A percentile compares a stretch with the other conserved stretches of the same genome.
Evolutionary conservation across 2,888 invertebrate species (phyloP).

Genomic region (Aplocera efformata): DNA sequence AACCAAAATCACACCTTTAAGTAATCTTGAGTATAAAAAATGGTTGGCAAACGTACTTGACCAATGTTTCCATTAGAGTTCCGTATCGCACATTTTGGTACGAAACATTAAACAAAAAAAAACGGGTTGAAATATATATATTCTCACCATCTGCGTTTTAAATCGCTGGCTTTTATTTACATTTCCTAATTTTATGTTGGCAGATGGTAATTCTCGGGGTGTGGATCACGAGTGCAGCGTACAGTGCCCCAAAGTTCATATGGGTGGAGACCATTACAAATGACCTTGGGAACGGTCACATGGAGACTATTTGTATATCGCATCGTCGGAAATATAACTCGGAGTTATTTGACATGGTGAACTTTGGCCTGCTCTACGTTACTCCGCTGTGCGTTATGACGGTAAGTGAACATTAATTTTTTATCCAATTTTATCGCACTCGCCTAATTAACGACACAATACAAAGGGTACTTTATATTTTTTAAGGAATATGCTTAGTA

Average conservation of each 20-base stretch:
- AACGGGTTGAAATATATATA: no score
- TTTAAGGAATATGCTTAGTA: no score
- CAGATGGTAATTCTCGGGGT: constrained; percentile 89
- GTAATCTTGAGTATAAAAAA: no score
- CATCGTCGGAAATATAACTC: constrained; percentile 89
- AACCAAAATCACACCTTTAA: no score
- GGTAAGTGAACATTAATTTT: constrained; percentile 66
- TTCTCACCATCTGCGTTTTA: constrained; percentile 15
- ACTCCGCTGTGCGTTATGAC: constrained; percentile 90
- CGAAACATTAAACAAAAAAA: not conserved
- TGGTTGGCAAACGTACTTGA: no score
- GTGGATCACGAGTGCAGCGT: constrained; percentile 90
- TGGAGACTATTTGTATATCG: constrained; percentile 86
- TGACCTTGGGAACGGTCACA: constrained; percentile 76
- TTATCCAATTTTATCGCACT: not conserved
- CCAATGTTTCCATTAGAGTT: constrained; percentile 17
- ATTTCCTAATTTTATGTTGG: constrained; percentile 28
- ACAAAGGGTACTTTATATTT: no score
- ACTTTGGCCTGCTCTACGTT: constrained; percentile 90
- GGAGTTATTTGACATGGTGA: constrained; percentile 88
- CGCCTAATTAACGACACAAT: no score
- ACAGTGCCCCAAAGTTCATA: constrained; percentile 91
- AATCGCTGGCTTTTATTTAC: constrained; percentile 14
- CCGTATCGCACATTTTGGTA: constrained; percentile 13
- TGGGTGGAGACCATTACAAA: constrained; percentile 89